Percentiles rank a stretch among this genome's conserved stretches.
phyloP scores from a whole-genome alignment of 2,113 vertebrate species.

The rabbit (Oryctolagus cuniculus) region DNA sequence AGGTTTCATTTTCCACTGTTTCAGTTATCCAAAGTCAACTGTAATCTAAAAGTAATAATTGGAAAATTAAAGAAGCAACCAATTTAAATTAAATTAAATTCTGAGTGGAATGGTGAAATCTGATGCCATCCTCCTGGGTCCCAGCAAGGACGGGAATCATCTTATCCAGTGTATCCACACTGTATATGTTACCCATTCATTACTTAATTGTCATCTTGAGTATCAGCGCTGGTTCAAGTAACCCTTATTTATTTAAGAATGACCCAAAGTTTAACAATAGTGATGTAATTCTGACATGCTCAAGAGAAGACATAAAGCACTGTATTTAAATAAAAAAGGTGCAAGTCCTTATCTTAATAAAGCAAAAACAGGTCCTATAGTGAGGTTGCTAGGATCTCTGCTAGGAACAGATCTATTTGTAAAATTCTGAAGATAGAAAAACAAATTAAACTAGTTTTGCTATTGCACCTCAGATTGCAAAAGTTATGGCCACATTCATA shows the following conservation, averaged over 20 bases:
- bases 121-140: neutral
- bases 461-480: neutral
- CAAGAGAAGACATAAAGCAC: neutral
- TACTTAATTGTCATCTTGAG: too few species aligned
- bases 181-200: too few species aligned
- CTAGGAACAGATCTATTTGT: neutral
- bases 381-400: neutral
- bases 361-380: neutral
- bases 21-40: neutral
- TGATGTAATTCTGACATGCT: neutral
- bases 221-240: neutral
- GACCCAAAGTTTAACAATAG: neutral
- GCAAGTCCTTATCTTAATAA: neutral
- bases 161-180: neutral
- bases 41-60: neutral
- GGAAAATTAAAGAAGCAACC: neutral
- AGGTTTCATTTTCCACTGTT: neutral
- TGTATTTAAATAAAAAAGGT: neutral
- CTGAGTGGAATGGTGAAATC: neutral
- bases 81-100: neutral
- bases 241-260: neutral
- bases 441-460: neutral
- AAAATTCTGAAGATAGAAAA: neutral
- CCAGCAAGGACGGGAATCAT: neutral
- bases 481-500: neutral